These are phyloP conservation scores for Amphilophus citrinellus DNA, from an alignment of 2,113 vertebrate genomes.

Conservation along the genomic window DNA sequence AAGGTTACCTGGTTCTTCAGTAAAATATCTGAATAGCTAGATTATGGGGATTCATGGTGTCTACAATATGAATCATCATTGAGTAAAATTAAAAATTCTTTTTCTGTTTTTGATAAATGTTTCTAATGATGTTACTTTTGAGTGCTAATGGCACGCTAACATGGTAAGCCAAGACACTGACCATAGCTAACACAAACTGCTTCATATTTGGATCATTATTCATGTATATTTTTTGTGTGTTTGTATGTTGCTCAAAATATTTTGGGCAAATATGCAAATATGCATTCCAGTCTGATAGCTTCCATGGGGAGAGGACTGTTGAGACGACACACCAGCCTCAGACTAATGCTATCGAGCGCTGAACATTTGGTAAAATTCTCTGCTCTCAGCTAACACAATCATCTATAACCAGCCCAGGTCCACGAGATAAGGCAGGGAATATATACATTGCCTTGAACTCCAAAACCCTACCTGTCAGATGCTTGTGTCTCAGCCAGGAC, in stretches of 20 bases:
- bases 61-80: neutral
- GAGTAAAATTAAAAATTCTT: no score
- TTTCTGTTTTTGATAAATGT: neutral
- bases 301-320: slow-evolving; percentile 48
- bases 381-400: slow-evolving; percentile 70
- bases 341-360: slow-evolving; percentile 66
- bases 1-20: neutral
- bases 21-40: neutral
- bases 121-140: neutral
- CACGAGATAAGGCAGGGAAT: slow-evolving; percentile 70
- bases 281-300: slow-evolving; percentile 58
- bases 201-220: neutral
- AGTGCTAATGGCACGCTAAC: slow-evolving; percentile 1
- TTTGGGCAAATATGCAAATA: slow-evolving; percentile 7
- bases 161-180: neutral
- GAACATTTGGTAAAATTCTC: slow-evolving; percentile 72
- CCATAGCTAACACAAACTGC: neutral
- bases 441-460: slow-evolving; percentile 73
- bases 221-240: neutral
- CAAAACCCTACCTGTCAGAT: slow-evolving; percentile 79
- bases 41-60: neutral
- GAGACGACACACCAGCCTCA: slow-evolving; percentile 64
- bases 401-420: slow-evolving; percentile 54
- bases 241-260: neutral
- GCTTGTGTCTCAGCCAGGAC: slow-evolving; percentile 74